phyloP scores from a whole-genome alignment of 2,888 invertebrate genomes.

The Andricus quercusramuli region DNA sequence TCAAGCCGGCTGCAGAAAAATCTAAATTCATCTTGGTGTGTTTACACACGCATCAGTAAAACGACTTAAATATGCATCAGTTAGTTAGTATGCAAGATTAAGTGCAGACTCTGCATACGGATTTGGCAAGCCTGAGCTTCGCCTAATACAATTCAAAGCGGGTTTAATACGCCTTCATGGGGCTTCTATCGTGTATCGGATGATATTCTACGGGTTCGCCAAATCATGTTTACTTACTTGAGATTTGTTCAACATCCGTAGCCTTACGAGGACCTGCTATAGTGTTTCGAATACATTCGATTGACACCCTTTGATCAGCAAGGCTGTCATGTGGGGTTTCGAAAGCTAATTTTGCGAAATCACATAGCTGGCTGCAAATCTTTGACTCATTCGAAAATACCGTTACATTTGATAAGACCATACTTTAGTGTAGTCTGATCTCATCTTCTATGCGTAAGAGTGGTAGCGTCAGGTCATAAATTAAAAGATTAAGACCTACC shows the following conservation, averaged over 20 bases:
- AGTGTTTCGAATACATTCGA: constrained; percentile 10
- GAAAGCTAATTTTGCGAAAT: neutral
- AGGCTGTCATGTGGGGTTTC: neutral
- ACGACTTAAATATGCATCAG: neutral
- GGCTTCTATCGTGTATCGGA: constrained; percentile 71
- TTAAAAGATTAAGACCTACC: neutral
- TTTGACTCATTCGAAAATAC: neutral
- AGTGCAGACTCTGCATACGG: constrained; percentile 23
- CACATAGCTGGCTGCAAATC: neutral
- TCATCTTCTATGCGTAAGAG: constrained; percentile 9
- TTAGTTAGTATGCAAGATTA: constrained; percentile 18
- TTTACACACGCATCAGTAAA: neutral
- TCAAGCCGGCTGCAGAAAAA: neutral
- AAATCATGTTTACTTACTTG: constrained; percentile 69
- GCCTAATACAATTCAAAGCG: constrained; percentile 44
- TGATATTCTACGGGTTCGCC: constrained; percentile 69
- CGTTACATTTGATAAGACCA: neutral
- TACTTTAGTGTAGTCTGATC: neutral
- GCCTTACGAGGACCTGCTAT: constrained; percentile 7
- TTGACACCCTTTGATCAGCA: constrained; percentile 25
- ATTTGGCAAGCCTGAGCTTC: constrained; percentile 32
- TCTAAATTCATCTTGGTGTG: neutral
- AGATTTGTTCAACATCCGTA: constrained; percentile 56
- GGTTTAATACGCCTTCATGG: constrained; percentile 62
- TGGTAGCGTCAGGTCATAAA: constrained; percentile 32